These are phyloP conservation scores for Cranoglanis bouderius DNA, from an alignment of 2,113 vertebrate species.

Conservation along the genomic window DNA sequence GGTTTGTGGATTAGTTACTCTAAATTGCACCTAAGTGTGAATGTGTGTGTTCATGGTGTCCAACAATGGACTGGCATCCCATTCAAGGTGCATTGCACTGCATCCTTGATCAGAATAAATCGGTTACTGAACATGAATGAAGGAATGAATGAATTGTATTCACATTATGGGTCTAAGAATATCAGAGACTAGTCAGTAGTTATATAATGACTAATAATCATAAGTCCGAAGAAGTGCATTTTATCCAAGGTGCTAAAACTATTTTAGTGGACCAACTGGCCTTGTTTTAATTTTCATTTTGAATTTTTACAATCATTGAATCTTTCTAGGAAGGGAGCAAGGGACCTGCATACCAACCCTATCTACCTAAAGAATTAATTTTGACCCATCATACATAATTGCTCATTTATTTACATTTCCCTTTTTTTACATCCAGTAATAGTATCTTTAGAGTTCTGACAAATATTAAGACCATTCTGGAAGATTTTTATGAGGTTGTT, in stretches of 20 bases:
- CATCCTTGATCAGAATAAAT: too few species aligned
- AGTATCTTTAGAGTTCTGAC: neutral
- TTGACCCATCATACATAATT: neutral
- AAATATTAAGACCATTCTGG: neutral
- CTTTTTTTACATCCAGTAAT: conserved; percentile 2
- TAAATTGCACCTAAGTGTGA: too few species aligned
- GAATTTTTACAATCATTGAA: too few species aligned
- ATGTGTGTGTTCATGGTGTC: too few species aligned
- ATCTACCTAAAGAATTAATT: neutral
- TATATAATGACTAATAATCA: neutral
- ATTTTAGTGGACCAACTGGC: neutral
- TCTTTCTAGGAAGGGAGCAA: neutral
- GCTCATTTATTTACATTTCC: conserved; percentile 13
- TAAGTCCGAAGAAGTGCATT: neutral
- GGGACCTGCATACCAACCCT: neutral
- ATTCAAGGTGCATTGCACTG: too few species aligned
- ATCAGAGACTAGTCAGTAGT: neutral
- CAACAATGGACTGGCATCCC: too few species aligned
- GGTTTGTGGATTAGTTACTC: too few species aligned
- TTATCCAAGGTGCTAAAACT: neutral
- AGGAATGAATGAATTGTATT: too few species aligned
- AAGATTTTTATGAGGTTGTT: neutral
- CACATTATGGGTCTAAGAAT: too few species aligned
- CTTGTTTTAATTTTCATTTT: neutral
- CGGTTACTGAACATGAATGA: too few species aligned